Evolutionary conservation across 2,888 invertebrate genomes (phyloP), one percentile per base, ranked within the genome.

Genomic region (Urechis unicinctus): DNA sequence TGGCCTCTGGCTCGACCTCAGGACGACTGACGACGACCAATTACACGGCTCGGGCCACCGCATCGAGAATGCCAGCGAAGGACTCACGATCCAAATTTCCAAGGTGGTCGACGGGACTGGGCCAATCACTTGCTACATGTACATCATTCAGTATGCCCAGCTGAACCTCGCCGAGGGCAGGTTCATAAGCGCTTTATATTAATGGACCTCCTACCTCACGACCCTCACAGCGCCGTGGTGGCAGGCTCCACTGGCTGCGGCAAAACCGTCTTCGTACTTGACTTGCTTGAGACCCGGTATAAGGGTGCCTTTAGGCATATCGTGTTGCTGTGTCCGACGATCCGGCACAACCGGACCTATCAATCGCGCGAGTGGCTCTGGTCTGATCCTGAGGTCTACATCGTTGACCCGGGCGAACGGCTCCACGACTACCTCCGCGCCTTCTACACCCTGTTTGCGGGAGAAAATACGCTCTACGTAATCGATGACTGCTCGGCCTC

Each of bases 81-180:
- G 45, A 29, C 52, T 60, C n/a, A 56, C 58, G 2, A 56, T 63
- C 36, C 59, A 59, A 46, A 58, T 63, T 29, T 55, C 59, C 2
- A 60, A 60, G 42, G 47, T 47, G 36, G 45, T 29, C 47, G 59
- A 42, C 25, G 22, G 58, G 25, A 36, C 50, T 50, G 46, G 51
- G 24, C 41, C 52, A 42, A 46, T 63, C 26, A 60, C 60, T 49
- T 25, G 57, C 3, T 60, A 52, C 46, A n/a, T 61, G 22, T 62
- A 41, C 52, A 54, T 61, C 17, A 54, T 61, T 31, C 49, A 49
- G 51, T 59, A 61, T 50, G 62, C 59, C 9, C 45, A 45, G 46
- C 56, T 59, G 43, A 57, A 61, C 53, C 54, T 59, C 50, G 57
- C 53, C 56, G 56, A 62, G 50, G 56, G 58, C 21, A 50, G 54